Percentiles rank a stretch among this genome's conserved stretches.
Evolutionary conservation across 2,797 vertebrate genomes (phyloP).

Genomic region (Arremon brunneinucha): DNA sequence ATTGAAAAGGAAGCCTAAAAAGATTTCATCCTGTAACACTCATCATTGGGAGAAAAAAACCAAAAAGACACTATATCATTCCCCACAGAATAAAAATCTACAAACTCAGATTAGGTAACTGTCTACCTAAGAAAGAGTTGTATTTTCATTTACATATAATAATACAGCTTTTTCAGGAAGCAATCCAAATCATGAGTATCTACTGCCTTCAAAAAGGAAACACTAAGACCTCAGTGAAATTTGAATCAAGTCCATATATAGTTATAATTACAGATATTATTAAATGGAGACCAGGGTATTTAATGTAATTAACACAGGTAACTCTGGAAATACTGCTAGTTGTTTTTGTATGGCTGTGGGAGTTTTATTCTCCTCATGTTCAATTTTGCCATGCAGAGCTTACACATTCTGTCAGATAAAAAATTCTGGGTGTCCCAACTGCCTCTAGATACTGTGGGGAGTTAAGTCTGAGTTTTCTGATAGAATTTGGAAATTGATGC

Average conservation of each 20-base stretch:
- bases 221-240: neutral
- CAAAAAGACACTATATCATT: neutral
- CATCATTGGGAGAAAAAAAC: neutral
- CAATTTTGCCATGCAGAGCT: neutral
- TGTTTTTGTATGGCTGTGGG: neutral
- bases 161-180: neutral
- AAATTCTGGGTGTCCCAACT: neutral
- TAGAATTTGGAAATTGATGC: neutral
- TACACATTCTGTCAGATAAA: slow-evolving; percentile 13
- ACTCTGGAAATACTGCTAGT: neutral
- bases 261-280: neutral
- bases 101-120: neutral
- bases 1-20: neutral
- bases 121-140: neutral
- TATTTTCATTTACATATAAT: neutral
- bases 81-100: neutral
- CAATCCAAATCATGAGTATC: neutral
- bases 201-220: neutral
- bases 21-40: neutral
- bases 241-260: neutral
- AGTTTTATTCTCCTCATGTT: neutral
- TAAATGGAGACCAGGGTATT: neutral
- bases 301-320: neutral
- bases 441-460: neutral
- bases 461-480: slow-evolving; percentile 1